Conservation (phyloP, 2,888 invertebrate genomes). For the Sepiola atlantica region DNA sequence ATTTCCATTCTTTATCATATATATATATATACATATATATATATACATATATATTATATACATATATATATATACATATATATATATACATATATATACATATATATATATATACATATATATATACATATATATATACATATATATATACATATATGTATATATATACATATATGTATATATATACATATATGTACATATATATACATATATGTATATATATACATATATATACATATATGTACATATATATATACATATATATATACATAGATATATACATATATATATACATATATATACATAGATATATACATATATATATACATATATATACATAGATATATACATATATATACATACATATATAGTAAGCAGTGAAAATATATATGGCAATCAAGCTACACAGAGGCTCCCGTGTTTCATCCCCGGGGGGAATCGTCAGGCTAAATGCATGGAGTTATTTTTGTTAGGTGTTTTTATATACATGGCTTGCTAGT, state of each 20-base stretch:
- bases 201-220: not conserved
- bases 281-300: not conserved
- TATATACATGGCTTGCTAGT: too few relatives aligned
- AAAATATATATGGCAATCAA: too few relatives aligned
- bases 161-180: not conserved
- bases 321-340: not conserved
- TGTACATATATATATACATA: not conserved
- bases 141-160: not conserved
- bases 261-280: not conserved
- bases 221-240: not conserved
- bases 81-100: constrained; percentile 43
- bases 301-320: not conserved
- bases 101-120: constrained; percentile 44
- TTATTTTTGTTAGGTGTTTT: too few relatives aligned
- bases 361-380: not conserved
- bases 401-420: too few relatives aligned
- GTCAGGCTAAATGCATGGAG: too few relatives aligned
- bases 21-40: not conserved
- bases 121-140: not conserved
- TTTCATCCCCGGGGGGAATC: too few relatives aligned
- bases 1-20: not conserved
- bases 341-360: not conserved
- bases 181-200: not conserved
- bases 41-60: constrained; percentile 36
- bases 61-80: constrained; percentile 37